phyloP scores from a whole-genome alignment of 2,797 vertebrate genomes.

The Apogon talboti region DNA sequence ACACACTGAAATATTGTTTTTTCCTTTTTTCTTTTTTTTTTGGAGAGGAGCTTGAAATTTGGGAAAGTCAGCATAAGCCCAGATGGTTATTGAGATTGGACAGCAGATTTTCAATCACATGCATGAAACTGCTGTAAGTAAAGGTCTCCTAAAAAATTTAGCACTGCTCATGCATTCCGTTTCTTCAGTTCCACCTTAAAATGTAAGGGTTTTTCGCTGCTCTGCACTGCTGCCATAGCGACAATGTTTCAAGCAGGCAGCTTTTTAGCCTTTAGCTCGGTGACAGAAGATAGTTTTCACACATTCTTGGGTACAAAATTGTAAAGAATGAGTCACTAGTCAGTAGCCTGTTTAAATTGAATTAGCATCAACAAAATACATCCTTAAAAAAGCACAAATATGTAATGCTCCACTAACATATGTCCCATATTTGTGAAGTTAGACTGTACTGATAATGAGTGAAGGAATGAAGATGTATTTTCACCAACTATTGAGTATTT shows the following conservation, averaged over 20 bases:
- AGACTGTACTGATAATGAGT: too few relatives aligned
- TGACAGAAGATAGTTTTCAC: conserved; percentile 37
- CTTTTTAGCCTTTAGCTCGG: conserved; percentile 47
- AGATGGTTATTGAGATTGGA: conserved; percentile 55
- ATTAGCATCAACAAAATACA: background rate
- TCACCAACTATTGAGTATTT: too few relatives aligned
- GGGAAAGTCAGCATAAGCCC: conserved; percentile 39
- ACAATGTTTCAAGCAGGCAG: conserved; percentile 46
- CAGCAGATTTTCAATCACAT: conserved; percentile 47
- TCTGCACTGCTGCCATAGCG: conserved; percentile 70
- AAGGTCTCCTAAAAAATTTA: conserved; percentile 42
- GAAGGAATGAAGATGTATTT: too few relatives aligned
- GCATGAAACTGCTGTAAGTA: conserved; percentile 57
- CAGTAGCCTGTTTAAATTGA: too few relatives aligned
- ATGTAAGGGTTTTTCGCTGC: conserved; percentile 28
- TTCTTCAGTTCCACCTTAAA: conserved; percentile 61
- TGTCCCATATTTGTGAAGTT: too few relatives aligned
- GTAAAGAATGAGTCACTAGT: background rate
- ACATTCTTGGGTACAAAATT: conserved; percentile 13
- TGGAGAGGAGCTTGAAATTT: conserved; percentile 7
- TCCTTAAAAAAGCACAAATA: background rate
- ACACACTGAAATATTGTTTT: conserved; percentile 34
- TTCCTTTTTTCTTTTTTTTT: conserved; percentile 26
- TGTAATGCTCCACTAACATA: background rate
- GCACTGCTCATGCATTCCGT: conserved; percentile 20